Evolutionary conservation across 37 sponge, comb jelly and placozoan genomes (phyloP).

Genomic region (Hexactinellida sp.): DNA sequence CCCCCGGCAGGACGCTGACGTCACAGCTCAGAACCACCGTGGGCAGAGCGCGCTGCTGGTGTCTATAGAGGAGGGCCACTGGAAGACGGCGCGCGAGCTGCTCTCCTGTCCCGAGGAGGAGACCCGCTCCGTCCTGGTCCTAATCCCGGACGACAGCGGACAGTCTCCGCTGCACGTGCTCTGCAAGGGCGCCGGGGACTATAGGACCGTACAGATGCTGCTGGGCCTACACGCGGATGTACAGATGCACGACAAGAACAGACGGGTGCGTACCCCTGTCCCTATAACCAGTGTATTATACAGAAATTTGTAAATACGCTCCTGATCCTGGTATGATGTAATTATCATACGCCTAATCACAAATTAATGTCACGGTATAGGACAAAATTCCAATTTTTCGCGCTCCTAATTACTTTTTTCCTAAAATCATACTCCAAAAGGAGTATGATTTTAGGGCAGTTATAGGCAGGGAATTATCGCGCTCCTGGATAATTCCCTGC

Average conservation of each 20-base stretch:
- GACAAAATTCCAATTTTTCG: too few species aligned
- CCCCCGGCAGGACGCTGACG: not conserved
- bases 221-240: not conserved
- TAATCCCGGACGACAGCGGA: not conserved
- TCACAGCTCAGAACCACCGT: not conserved
- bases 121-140: not conserved
- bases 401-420: too few species aligned
- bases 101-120: not conserved
- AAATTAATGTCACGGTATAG: too few species aligned
- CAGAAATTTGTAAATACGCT: too few species aligned
- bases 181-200: not conserved
- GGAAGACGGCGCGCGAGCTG: not conserved
- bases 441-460: not conserved
- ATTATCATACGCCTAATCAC: too few species aligned
- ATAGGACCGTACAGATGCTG: not conserved
- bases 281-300: not conserved
- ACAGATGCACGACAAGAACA: not conserved
- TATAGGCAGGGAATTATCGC: too few species aligned
- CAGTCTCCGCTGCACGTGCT: not conserved
- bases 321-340: too few species aligned
- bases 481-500: too few species aligned
- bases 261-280: not conserved
- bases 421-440: too few species aligned
- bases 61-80: not conserved
- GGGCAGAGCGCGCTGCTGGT: slow-evolving; percentile 2